Conservation (phyloP, 2,797 vertebrate genomes). For the Acestrorhynchus altus region DNA sequence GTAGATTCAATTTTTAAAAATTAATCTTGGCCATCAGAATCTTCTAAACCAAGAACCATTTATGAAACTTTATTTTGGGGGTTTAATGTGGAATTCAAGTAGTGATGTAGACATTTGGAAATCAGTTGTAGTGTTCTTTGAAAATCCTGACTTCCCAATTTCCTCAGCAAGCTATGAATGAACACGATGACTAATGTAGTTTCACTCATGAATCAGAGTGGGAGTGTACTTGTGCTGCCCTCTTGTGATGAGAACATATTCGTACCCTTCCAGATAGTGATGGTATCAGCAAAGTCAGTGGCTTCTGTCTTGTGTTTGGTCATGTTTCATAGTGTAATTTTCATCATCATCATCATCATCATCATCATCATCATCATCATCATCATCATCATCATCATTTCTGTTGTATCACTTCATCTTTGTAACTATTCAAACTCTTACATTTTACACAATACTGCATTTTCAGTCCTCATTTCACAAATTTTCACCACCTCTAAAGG, state of each 20-base stretch:
- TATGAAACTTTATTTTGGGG: no score
- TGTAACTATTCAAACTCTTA: no score
- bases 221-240: conserved; percentile 8
- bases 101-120: no score
- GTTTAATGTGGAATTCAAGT: no score
- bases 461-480: no score
- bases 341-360: background rate
- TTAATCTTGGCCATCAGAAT: no score
- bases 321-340: background rate
- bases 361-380: background rate
- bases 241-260: conserved; percentile 43
- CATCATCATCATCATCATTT: background rate
- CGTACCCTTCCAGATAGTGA: no score
- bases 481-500: no score
- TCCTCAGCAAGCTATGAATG: background rate
- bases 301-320: background rate
- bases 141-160: background rate
- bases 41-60: no score
- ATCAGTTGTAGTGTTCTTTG: no score
- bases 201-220: background rate
- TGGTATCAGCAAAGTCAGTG: background rate
- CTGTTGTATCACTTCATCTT: background rate
- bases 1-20: no score
- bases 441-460: no score
- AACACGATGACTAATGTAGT: background rate